Conservation (phyloP, 1,140 invertebrate genomes). For the Latrodectus geometricus region DNA sequence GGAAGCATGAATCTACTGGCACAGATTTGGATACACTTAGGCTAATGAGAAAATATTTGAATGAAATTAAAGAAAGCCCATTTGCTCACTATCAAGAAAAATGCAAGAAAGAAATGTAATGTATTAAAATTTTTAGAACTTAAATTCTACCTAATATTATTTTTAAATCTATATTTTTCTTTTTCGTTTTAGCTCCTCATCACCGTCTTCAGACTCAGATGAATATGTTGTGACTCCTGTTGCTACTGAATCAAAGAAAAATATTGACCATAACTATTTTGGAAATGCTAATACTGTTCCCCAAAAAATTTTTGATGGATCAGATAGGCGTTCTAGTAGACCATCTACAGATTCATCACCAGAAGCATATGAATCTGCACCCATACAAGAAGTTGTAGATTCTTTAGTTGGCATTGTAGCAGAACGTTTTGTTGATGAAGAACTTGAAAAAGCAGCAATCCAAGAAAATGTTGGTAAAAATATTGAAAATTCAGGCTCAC, state of each 20-base stretch:
- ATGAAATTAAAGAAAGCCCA: constrained; percentile 67
- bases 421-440: constrained; percentile 61
- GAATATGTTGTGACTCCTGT: background rate
- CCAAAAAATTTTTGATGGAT: constrained; percentile 25
- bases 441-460: constrained; percentile 66
- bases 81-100: constrained; percentile 68
- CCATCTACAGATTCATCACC: constrained; percentile 62
- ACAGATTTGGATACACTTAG: constrained; percentile 6
- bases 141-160: too few relatives aligned
- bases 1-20: constrained; percentile 73
- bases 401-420: constrained; percentile 63
- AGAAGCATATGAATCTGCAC: constrained; percentile 58
- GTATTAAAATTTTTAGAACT: background rate
- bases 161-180: background rate
- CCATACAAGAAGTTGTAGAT: constrained; percentile 64
- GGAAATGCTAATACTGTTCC: constrained; percentile 63
- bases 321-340: background rate
- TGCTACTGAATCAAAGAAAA: background rate
- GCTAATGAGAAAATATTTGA: constrained; percentile 65
- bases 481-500: background rate
- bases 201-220: background rate
- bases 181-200: background rate
- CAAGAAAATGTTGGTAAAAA: background rate
- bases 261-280: constrained; percentile 67
- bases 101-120: constrained; percentile 63